phyloP scores from a whole-genome alignment of 1,140 invertebrate genomes.

The Diorhabda elongata region DNA sequence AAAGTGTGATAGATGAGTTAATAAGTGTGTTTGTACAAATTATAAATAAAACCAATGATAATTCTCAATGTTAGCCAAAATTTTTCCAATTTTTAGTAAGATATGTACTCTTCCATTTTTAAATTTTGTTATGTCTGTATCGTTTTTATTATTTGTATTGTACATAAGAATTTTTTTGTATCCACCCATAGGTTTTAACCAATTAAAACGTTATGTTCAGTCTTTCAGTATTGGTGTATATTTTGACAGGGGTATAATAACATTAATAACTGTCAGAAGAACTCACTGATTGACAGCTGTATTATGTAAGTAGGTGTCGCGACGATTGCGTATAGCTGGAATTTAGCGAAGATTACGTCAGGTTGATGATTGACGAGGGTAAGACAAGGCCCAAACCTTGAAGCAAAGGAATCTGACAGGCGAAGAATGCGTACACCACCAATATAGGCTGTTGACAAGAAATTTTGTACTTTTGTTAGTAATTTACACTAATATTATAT shows the following conservation, averaged over 20 bases:
- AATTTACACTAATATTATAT: too few species aligned
- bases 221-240: neutral
- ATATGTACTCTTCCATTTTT: neutral
- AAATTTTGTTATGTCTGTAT: neutral
- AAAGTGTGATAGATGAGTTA: neutral
- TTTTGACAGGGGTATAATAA: neutral
- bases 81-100: constrained; percentile 6
- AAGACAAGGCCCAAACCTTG: too few species aligned
- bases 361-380: neutral
- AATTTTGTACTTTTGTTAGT: too few species aligned
- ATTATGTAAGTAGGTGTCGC: too few species aligned
- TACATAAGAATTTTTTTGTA: neutral
- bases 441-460: too few species aligned
- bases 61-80: constrained; percentile 7
- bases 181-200: neutral
- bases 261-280: neutral
- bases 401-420: too few species aligned
- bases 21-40: constrained; percentile 7
- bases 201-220: neutral
- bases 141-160: neutral
- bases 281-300: neutral
- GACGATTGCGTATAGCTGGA: neutral
- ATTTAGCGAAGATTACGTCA: neutral
- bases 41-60: constrained; percentile 5
- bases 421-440: too few species aligned